Conservation (phyloP, 2,797 vertebrate species). For the Kryptolebias ocellatus region DNA sequence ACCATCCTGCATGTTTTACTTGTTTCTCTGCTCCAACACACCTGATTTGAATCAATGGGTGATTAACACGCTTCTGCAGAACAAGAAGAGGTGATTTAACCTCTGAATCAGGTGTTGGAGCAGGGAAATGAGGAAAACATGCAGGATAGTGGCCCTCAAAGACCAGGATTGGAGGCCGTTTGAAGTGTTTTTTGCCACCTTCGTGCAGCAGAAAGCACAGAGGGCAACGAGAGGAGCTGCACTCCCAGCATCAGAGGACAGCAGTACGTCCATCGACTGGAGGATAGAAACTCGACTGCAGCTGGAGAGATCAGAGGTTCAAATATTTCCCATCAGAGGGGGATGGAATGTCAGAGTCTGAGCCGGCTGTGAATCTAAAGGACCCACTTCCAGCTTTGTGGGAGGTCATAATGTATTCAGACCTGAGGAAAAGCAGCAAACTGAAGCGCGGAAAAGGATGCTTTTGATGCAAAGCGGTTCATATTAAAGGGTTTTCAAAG, state of each 20-base stretch:
- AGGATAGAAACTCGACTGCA: constrained; percentile 36
- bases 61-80: too few species aligned
- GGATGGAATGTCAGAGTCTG: constrained; percentile 40
- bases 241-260: constrained; percentile 14
- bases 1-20: too few species aligned
- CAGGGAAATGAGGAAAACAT: too few species aligned
- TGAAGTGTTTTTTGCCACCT: constrained; percentile 51
- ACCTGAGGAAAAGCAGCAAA: neutral
- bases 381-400: neutral
- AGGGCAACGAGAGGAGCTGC: constrained; percentile 35
- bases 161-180: constrained; percentile 23
- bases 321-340: constrained; percentile 56
- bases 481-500: neutral
- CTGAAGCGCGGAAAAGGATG: neutral
- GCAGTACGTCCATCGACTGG: constrained; percentile 18
- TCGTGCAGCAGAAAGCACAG: constrained; percentile 23
- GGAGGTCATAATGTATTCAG: neutral
- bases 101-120: too few species aligned
- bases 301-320: constrained; percentile 30
- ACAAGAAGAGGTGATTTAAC: too few species aligned
- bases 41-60: too few species aligned
- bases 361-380: constrained; percentile 27
- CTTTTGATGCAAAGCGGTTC: neutral
- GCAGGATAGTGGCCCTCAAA: too few species aligned
- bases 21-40: too few species aligned